Evolutionary conservation across 1,140 invertebrate species (phyloP).

Genomic region (Metaphire vulgaris): DNA sequence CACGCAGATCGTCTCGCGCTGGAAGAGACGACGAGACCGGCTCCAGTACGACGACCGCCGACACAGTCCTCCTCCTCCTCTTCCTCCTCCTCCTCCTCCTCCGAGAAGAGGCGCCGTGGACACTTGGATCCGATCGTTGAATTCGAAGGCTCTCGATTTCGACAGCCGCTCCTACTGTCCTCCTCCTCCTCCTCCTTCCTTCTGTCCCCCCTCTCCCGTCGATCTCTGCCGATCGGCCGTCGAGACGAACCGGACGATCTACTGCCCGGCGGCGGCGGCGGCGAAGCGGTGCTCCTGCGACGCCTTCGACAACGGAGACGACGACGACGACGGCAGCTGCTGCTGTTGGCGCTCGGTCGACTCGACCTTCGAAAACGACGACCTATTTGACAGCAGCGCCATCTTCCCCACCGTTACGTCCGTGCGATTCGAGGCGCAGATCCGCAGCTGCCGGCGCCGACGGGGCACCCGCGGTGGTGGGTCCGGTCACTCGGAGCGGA

Average conservation of each 20-base stretch:
- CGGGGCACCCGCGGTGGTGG: neutral
- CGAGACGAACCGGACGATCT: neutral
- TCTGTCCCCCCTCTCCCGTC: neutral
- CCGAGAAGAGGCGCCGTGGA: neutral
- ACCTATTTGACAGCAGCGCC: neutral
- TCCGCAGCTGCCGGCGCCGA: neutral
- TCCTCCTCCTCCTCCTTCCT: no score
- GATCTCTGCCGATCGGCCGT: neutral
- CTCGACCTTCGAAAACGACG: no score
- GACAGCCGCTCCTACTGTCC: neutral
- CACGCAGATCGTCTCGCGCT: neutral
- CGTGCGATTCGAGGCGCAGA: no score
- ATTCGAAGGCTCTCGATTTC: neutral
- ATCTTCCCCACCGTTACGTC: neutral
- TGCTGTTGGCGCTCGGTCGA: neutral
- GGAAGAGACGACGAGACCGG: no score
- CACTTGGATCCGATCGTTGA: neutral
- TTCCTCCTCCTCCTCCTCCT: no score
- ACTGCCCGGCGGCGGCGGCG: neutral
- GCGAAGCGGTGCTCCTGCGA: neutral
- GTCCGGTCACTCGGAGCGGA: neutral
- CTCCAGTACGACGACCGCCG: neutral
- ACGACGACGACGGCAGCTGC: neutral
- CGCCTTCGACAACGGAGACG: neutral
- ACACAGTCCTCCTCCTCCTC: no score